A percentile compares a stretch with the other conserved stretches of the same genome.
Evolutionary conservation across 2,888 invertebrate species (phyloP).

Genomic region (Harpalus rubripes): DNA sequence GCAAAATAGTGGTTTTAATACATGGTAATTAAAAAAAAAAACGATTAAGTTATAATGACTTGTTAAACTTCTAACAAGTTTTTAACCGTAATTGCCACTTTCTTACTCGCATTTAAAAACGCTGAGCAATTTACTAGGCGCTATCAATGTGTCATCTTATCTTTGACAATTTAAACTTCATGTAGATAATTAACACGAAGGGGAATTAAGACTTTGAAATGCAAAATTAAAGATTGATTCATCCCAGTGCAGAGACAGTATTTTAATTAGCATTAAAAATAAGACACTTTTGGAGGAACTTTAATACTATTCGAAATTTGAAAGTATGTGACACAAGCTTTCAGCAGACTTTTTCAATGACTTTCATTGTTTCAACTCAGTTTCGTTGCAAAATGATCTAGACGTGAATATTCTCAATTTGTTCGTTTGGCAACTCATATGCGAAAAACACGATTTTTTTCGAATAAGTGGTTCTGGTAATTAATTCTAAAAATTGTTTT

Average conservation of each 20-base stretch:
- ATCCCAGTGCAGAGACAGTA: background rate
- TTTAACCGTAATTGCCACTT: slow-evolving; percentile 34
- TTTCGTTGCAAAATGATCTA: no score
- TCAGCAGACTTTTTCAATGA: no score
- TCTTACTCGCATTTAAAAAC: slow-evolving; percentile 2
- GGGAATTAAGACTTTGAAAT: background rate
- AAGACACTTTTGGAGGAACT: no score
- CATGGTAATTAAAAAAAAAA: slow-evolving; percentile 6
- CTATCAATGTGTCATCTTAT: background rate
- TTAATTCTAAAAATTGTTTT: no score
- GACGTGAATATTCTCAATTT: no score
- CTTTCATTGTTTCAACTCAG: no score
- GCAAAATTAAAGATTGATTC: background rate
- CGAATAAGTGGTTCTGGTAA: no score
- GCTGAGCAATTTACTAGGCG: slow-evolving; percentile 3
- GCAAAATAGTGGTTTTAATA: slow-evolving; percentile 31
- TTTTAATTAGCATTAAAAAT: no score
- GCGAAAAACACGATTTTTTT: no score
- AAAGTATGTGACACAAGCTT: no score
- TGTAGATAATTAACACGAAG: background rate
- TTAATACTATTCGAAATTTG: no score
- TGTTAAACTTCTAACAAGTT: slow-evolving; percentile 25
- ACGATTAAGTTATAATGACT: slow-evolving; percentile 25
- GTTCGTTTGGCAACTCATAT: no score
- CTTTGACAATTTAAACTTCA: background rate